Evolutionary conservation across 2,113 vertebrate genomes (phyloP).

Genomic region (Solea solea): DNA sequence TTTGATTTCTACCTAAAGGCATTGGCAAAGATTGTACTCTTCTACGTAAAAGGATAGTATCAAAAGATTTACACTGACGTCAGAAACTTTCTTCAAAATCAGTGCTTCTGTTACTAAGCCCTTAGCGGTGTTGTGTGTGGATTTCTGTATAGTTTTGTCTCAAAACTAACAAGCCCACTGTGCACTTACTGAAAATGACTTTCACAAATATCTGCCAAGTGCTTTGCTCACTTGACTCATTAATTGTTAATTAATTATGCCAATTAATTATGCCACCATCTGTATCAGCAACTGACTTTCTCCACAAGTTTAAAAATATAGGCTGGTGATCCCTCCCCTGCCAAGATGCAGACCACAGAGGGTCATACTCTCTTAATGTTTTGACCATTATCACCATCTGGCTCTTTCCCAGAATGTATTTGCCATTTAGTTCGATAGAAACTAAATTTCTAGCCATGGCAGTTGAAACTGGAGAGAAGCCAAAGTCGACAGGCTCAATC

Average conservation of each 20-base stretch:
- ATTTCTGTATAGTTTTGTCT: too few relatives aligned
- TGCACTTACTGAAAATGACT: too few relatives aligned
- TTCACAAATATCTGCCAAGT: neutral
- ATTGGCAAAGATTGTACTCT: too few relatives aligned
- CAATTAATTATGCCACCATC: neutral
- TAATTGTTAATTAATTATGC: neutral
- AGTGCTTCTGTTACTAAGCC: too few relatives aligned
- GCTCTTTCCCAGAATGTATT: neutral
- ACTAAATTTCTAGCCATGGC: neutral
- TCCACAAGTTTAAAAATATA: neutral
- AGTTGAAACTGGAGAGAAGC: neutral
- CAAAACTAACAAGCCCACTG: too few relatives aligned
- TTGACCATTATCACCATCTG: too few relatives aligned
- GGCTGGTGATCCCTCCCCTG: neutral
- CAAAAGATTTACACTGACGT: too few relatives aligned
- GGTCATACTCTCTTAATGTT: neutral
- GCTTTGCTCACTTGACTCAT: neutral
- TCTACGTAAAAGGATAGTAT: too few relatives aligned
- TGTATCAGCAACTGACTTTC: neutral
- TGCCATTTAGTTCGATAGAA: neutral
- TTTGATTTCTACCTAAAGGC: too few relatives aligned
- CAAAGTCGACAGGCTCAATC: conserved; percentile 10
- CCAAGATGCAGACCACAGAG: neutral
- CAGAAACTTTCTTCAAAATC: too few relatives aligned
- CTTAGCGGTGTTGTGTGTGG: too few relatives aligned